These are phyloP conservation scores for Pherbina coryleti DNA, from an alignment of 2,888 invertebrate species.

Conservation along the genomic window DNA sequence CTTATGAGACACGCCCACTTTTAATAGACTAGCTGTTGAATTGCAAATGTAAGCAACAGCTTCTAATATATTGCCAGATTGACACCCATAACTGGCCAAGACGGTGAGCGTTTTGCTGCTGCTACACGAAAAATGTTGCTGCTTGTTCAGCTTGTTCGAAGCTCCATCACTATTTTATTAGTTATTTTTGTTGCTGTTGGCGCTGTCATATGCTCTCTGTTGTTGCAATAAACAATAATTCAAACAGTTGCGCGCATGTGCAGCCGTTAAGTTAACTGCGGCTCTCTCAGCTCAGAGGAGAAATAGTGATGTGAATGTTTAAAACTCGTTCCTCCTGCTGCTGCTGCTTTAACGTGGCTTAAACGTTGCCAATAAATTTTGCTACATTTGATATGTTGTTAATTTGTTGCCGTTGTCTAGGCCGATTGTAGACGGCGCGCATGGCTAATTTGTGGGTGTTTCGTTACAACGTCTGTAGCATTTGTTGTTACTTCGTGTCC, in stretches of 20 bases:
- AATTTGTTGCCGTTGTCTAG: constrained; percentile 2
- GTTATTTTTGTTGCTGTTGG: neutral
- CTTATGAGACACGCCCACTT: constrained; percentile 22
- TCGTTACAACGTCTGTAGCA: constrained; percentile 40
- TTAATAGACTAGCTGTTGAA: constrained; percentile 12
- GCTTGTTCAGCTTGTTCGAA: neutral
- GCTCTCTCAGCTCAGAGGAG: neutral
- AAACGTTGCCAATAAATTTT: constrained; percentile 29
- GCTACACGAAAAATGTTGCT: neutral
- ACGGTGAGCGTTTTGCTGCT: neutral
- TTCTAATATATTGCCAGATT: constrained; percentile 1
- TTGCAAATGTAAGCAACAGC: neutral
- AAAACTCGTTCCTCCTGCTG: too few species aligned
- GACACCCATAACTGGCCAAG: constrained; percentile 1
- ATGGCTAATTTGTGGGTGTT: constrained; percentile 51
- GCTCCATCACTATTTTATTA: constrained; percentile 15
- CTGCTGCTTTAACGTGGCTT: constrained; percentile 10
- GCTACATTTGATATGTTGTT: constrained; percentile 3
- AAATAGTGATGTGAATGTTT: neutral
- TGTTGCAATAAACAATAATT: constrained; percentile 7
- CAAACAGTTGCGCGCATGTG: constrained; percentile 29
- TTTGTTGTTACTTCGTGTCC: neutral
- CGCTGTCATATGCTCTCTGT: neutral
- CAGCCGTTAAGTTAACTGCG: neutral
- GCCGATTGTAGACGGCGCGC: constrained; percentile 44